Evolutionary conservation across 2,113 vertebrate genomes (phyloP).

Genomic region (Forbesichthys papilliferus): DNA sequence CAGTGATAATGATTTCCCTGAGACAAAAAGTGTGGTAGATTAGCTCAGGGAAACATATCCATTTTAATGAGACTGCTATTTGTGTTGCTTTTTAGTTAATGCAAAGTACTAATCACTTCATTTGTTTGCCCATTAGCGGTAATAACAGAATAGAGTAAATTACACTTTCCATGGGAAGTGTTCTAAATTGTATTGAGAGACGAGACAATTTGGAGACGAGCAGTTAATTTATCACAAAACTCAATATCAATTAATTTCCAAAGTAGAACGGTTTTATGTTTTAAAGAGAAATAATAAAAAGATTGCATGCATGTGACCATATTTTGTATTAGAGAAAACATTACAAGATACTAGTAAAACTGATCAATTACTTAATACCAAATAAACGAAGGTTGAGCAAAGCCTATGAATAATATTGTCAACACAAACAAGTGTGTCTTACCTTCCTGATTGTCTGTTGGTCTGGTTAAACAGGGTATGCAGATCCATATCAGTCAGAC

Average conservation of each 20-base stretch:
- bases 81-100: slow-evolving; percentile 37
- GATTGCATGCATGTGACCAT: too few relatives aligned
- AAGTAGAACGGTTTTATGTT: too few relatives aligned
- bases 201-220: neutral
- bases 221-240: too few relatives aligned
- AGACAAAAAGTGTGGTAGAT: slow-evolving; percentile 24
- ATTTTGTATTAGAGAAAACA: too few relatives aligned
- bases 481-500: slow-evolving; percentile 81
- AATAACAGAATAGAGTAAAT: slow-evolving; percentile 27
- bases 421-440: slow-evolving; percentile 9
- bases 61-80: slow-evolving; percentile 16
- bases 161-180: slow-evolving; percentile 22
- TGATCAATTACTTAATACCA: too few relatives aligned
- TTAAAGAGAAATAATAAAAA: too few relatives aligned
- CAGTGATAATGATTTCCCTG: slow-evolving; percentile 11
- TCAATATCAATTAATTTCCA: too few relatives aligned
- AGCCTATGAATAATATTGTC: neutral
- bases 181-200: neutral
- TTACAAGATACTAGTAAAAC: too few relatives aligned
- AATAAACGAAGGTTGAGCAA: too few relatives aligned
- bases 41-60: slow-evolving; percentile 25
- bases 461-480: slow-evolving; percentile 71
- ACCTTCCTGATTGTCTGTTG: slow-evolving; percentile 20
- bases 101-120: slow-evolving; percentile 42
- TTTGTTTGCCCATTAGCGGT: slow-evolving; percentile 41